A percentile compares a stretch with the other conserved stretches of the same genome.
Conservation (phyloP, 2,797 vertebrate species). For the Cossypha caffra region DNA sequence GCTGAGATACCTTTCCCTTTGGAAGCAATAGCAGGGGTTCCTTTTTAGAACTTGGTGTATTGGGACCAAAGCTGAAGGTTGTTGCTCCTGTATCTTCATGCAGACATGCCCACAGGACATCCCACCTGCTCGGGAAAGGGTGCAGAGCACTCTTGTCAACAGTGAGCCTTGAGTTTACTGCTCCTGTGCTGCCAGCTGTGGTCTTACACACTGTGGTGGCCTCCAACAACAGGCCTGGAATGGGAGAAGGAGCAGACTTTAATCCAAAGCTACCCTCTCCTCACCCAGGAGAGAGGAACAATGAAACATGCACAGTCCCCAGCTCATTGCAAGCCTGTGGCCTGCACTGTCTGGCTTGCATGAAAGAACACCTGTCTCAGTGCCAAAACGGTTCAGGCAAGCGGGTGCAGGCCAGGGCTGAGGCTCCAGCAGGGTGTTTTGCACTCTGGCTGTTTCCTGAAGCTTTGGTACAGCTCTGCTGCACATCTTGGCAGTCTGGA, state of each 20-base stretch:
- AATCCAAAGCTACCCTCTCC: not conserved
- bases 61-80: not conserved
- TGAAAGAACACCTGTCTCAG: not conserved
- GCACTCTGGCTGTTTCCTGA: not conserved
- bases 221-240: not conserved
- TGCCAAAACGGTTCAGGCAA: not conserved
- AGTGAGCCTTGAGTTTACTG: not conserved
- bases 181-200: not conserved
- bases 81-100: not conserved
- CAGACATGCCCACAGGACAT: not conserved
- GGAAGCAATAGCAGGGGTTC: not conserved
- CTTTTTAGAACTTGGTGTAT: not conserved
- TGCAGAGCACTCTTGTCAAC: too few species aligned
- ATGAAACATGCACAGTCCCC: rapidly evolving
- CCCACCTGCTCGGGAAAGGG: rapidly evolving
- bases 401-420: rapidly evolving
- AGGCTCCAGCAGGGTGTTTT: not conserved
- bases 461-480: not conserved
- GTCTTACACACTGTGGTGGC: rapidly evolving
- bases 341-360: not conserved
- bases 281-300: not conserved
- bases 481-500: not conserved
- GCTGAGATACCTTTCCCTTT: not conserved
- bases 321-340: rapidly evolving
- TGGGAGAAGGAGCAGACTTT: not conserved